Percentiles rank a stretch among this genome's conserved stretches.
phyloP scores from a whole-genome alignment of 2,888 invertebrate genomes.

The Agrotis segetum region DNA sequence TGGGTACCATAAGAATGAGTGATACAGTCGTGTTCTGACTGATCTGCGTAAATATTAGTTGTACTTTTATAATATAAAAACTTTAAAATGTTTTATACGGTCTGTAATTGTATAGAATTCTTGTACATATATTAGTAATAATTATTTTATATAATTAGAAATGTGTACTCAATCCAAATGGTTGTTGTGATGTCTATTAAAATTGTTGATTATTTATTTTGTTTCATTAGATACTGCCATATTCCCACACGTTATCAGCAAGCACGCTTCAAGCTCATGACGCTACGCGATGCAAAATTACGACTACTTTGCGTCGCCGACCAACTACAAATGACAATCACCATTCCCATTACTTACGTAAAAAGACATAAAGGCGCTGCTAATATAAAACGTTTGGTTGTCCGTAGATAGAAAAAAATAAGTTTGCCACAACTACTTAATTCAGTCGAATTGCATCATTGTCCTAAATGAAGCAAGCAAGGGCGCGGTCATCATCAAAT shows the following conservation, averaged over 20 bases:
- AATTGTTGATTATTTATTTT: conserved; percentile 83
- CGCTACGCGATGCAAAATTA: too few relatives aligned
- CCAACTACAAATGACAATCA: too few relatives aligned
- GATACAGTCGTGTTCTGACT: conserved; percentile 70
- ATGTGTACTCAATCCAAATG: conserved; percentile 87
- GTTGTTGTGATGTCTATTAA: conserved; percentile 91
- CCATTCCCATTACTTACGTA: too few relatives aligned
- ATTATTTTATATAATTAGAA: conserved; percentile 73
- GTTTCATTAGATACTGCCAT: conserved; percentile 36
- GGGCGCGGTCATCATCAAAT: too few relatives aligned
- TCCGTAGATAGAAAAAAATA: too few relatives aligned
- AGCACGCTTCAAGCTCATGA: too few relatives aligned
- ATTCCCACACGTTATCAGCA: not conserved
- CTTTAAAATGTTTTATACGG: conserved; percentile 71
- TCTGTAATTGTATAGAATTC: conserved; percentile 60
- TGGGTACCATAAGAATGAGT: conserved; percentile 44
- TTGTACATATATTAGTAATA: conserved; percentile 59
- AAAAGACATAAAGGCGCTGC: too few relatives aligned
- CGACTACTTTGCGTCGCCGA: too few relatives aligned
- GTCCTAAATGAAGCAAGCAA: too few relatives aligned
- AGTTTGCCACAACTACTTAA: too few relatives aligned
- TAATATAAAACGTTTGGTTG: too few relatives aligned
- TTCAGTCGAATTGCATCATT: too few relatives aligned
- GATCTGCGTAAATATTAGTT: conserved; percentile 72
- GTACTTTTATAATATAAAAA: conserved; percentile 74